A percentile compares a stretch with the other conserved stretches of the same genome.
phyloP scores from a whole-genome alignment of 2,888 invertebrate species.

The Eristalis arbustorum region DNA sequence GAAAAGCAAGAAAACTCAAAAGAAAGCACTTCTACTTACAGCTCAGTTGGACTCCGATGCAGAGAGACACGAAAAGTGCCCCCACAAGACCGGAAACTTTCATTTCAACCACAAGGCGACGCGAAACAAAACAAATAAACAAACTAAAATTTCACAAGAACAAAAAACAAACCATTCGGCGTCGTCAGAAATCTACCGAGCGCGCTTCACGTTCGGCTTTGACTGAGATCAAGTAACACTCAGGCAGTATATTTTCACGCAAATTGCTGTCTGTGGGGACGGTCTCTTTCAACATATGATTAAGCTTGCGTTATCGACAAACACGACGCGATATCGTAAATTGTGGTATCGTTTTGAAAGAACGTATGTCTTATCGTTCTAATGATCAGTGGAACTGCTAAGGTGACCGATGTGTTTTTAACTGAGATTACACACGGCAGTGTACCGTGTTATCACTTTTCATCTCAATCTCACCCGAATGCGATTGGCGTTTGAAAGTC shows the following conservation, averaged over 20 bases:
- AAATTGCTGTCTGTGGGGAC: background rate
- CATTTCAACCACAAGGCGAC: conserved; percentile 25
- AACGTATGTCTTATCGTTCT: background rate
- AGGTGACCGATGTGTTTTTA: too few species aligned
- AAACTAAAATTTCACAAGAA: background rate
- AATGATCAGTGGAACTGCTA: too few species aligned
- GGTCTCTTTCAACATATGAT: background rate
- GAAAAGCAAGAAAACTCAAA: background rate
- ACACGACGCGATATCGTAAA: background rate
- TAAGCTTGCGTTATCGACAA: background rate
- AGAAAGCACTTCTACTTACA: conserved; percentile 29
- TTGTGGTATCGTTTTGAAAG: background rate
- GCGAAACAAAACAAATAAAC: background rate
- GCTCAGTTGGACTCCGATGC: background rate
- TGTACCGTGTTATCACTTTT: too few species aligned
- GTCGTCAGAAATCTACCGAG: background rate
- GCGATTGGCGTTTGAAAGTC: too few species aligned
- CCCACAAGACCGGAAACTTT: conserved; percentile 21
- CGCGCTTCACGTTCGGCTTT: background rate
- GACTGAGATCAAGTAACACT: background rate
- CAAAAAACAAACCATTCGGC: background rate
- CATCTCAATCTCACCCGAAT: too few species aligned
- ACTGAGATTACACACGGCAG: too few species aligned
- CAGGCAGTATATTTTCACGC: background rate
- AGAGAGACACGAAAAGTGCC: background rate